Percentiles rank a stretch among this genome's conserved stretches.
These are phyloP conservation scores for Neodiprion virginianus DNA, from an alignment of 1,140 invertebrate species.

Conservation along the genomic window DNA sequence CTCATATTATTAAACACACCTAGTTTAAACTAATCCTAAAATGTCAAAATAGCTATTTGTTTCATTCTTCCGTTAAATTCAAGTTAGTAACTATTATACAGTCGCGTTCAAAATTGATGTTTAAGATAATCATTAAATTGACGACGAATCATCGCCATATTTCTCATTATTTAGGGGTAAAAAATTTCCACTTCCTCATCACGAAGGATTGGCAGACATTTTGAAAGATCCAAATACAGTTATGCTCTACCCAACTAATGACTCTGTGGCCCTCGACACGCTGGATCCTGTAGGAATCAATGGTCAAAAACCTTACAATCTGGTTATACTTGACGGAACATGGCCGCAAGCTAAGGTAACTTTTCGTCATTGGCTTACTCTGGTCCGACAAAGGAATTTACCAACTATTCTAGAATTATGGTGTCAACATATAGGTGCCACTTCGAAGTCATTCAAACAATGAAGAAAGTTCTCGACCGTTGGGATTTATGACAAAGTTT, in stretches of 20 bases:
- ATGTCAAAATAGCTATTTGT: too few relatives aligned
- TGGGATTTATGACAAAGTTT: too few relatives aligned
- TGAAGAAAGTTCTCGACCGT: too few relatives aligned
- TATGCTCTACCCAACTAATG: constrained; percentile 82
- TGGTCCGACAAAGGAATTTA: constrained; percentile 38
- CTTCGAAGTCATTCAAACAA: too few relatives aligned
- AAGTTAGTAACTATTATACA: too few relatives aligned
- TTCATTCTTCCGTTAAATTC: too few relatives aligned
- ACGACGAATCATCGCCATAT: too few relatives aligned
- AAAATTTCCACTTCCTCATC: constrained; percentile 76
- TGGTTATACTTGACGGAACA: constrained; percentile 90
- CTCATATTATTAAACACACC: too few relatives aligned
- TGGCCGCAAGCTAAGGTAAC: constrained; percentile 88
- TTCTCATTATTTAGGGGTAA: constrained; percentile 75
- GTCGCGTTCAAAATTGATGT: neutral
- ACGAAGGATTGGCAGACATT: constrained; percentile 73
- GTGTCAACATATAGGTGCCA: neutral
- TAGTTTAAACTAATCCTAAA: too few relatives aligned
- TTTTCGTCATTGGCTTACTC: constrained; percentile 16
- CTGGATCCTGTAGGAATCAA: constrained; percentile 47
- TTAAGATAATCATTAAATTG: neutral
- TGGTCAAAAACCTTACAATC: constrained; percentile 69
- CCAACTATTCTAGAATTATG: neutral
- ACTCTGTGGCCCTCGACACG: constrained; percentile 70
- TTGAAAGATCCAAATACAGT: constrained; percentile 75